These are phyloP conservation scores for Paramormyrops kingsleyae DNA, from an alignment of 2,113 vertebrate species.

Conservation along the genomic window DNA sequence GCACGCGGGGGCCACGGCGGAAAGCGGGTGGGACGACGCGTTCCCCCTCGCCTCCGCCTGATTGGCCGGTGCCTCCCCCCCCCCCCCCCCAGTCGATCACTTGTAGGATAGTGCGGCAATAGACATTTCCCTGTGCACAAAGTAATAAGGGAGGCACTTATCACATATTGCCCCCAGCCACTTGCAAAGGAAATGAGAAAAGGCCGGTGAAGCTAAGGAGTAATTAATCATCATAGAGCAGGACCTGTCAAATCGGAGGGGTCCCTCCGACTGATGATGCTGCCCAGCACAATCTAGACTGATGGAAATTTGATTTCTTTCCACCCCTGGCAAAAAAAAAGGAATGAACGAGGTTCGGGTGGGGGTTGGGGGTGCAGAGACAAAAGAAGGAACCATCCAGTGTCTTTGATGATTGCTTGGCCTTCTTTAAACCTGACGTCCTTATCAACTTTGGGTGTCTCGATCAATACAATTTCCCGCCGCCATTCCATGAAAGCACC, in stretches of 20 bases:
- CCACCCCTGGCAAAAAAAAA: constrained; percentile 72
- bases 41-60: constrained; percentile 21
- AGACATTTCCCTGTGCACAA: constrained; percentile 82
- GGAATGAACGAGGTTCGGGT: constrained; percentile 17
- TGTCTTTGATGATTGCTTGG: constrained; percentile 71
- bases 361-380: neutral
- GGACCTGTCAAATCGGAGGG: constrained; percentile 91
- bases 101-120: constrained; percentile 66
- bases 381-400: constrained; percentile 63
- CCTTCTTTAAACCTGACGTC: constrained; percentile 64
- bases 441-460: constrained; percentile 64
- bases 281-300: constrained; percentile 93
- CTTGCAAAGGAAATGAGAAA: constrained; percentile 81
- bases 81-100: constrained; percentile 54
- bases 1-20: constrained; percentile 22
- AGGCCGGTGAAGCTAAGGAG: constrained; percentile 87
- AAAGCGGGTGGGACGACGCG: constrained; percentile 39
- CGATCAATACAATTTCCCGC: constrained; percentile 61
- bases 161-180: constrained; percentile 87
- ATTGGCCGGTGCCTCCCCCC: constrained; percentile 55
- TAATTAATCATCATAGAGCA: constrained; percentile 98
- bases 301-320: constrained; percentile 95
- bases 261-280: constrained; percentile 94
- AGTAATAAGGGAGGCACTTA: constrained; percentile 97
- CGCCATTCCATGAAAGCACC: constrained; percentile 51